Evolutionary conservation across 2,113 vertebrate species (phyloP).

Genomic region (Pogona vitticeps): DNA sequence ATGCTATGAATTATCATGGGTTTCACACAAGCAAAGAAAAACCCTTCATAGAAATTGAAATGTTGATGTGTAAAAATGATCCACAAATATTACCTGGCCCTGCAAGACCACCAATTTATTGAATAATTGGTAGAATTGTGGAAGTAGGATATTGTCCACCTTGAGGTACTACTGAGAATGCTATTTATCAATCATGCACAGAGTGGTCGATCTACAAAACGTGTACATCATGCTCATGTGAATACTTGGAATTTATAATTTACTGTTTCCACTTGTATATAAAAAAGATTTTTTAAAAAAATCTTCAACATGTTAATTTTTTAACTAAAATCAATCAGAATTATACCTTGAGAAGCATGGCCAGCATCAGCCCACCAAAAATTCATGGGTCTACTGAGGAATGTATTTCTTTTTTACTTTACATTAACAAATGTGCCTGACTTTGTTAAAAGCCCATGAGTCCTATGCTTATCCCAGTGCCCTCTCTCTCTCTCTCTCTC

Average conservation of each 20-base stretch:
- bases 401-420: not conserved
- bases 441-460: no score
- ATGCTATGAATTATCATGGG: no score
- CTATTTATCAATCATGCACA: conserved; percentile 55
- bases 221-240: conserved; percentile 47
- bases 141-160: not conserved
- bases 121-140: no score
- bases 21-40: no score
- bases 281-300: not conserved
- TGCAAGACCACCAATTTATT: no score
- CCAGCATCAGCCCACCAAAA: not conserved
- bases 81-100: no score
- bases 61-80: no score
- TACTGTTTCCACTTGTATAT: conserved; percentile 41
- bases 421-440: no score
- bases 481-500: no score
- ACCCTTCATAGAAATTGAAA: no score
- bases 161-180: no score
- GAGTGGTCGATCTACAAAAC: conserved; percentile 40
- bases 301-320: not conserved
- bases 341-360: not conserved
- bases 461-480: no score
- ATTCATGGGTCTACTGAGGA: not conserved
- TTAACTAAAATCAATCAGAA: not conserved
- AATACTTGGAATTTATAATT: conserved; percentile 63